phyloP scores from a whole-genome alignment of 2,888 invertebrate species.

The Drosophila buzzatii region DNA sequence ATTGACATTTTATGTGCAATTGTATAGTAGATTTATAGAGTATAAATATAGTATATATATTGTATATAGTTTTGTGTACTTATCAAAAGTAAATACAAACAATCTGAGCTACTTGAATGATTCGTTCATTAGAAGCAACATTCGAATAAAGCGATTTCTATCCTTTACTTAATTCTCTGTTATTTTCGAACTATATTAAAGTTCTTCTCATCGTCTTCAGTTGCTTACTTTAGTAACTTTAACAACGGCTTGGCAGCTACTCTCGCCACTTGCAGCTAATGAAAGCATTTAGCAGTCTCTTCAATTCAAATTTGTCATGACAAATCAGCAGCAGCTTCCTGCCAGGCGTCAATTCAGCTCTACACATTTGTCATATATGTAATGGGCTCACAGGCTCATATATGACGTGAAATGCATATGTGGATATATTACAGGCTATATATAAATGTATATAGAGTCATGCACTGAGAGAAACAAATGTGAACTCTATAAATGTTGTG shows the following conservation, averaged over 20 bases:
- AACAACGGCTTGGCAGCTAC: constrained; percentile 34
- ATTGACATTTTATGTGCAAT: not conserved
- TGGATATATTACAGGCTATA: constrained; percentile 11
- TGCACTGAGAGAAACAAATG: not conserved
- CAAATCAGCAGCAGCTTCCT: constrained; percentile 49
- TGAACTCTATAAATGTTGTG: no score
- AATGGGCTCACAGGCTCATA: constrained; percentile 15
- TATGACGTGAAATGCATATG: not conserved
- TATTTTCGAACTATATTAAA: not conserved
- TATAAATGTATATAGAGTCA: constrained; percentile 6
- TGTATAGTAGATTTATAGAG: not conserved
- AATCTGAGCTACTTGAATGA: not conserved
- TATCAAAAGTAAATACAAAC: not conserved
- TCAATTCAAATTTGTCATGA: constrained; percentile 65
- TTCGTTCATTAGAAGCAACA: not conserved
- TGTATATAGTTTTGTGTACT: no score
- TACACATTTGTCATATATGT: not conserved
- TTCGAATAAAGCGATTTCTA: no score
- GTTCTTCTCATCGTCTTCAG: not conserved
- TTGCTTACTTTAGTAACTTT: not conserved
- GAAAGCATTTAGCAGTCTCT: constrained; percentile 53
- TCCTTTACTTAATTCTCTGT: not conserved
- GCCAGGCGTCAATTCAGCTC: constrained; percentile 8
- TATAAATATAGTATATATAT: not conserved
- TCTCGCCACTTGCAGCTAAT: constrained; percentile 33